Evolutionary conservation across 2,888 invertebrate species (phyloP).

Genomic region (Copidosoma aretas): DNA sequence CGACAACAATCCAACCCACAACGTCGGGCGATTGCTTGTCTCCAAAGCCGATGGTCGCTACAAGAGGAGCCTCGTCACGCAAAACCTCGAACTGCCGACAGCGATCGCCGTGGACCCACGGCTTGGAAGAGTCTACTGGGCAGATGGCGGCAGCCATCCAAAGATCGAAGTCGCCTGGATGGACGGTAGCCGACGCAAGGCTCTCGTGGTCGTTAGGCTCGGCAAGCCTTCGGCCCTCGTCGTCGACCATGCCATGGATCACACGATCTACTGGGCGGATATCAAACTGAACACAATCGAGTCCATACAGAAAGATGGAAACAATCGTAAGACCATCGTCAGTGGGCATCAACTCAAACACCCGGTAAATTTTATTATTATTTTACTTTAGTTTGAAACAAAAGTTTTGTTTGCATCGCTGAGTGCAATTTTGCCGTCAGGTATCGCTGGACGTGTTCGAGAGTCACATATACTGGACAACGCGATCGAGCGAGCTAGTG

Average conservation of each 20-base stretch:
- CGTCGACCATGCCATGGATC: slow-evolving; percentile 88
- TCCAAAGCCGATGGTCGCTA: slow-evolving; percentile 90
- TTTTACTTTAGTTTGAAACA: background rate
- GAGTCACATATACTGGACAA: slow-evolving; percentile 91
- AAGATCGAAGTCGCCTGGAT: slow-evolving; percentile 97
- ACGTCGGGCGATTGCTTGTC: slow-evolving; percentile 81
- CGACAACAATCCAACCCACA: slow-evolving; percentile 70
- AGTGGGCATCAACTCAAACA: slow-evolving; percentile 68
- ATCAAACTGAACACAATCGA: slow-evolving; percentile 91
- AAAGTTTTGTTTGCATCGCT: background rate
- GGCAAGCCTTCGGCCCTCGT: slow-evolving; percentile 88
- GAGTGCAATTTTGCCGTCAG: slow-evolving; percentile 12
- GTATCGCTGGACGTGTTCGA: slow-evolving; percentile 90
- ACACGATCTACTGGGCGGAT: slow-evolving; percentile 95
- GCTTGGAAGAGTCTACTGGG: slow-evolving; percentile 89
- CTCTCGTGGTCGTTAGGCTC: slow-evolving; percentile 81
- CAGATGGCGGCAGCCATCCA: slow-evolving; percentile 87
- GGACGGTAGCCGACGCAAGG: slow-evolving; percentile 89
- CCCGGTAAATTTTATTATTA: slow-evolving; percentile 39
- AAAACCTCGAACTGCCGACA: slow-evolving; percentile 84
- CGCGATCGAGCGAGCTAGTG: slow-evolving; percentile 82
- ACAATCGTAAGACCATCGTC: slow-evolving; percentile 74
- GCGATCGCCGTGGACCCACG: slow-evolving; percentile 89
- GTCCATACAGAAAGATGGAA: slow-evolving; percentile 82
- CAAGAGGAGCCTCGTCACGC: slow-evolving; percentile 77